Evolutionary conservation across 2,888 invertebrate genomes (phyloP).

Genomic region (Spodoptera exigua): DNA sequence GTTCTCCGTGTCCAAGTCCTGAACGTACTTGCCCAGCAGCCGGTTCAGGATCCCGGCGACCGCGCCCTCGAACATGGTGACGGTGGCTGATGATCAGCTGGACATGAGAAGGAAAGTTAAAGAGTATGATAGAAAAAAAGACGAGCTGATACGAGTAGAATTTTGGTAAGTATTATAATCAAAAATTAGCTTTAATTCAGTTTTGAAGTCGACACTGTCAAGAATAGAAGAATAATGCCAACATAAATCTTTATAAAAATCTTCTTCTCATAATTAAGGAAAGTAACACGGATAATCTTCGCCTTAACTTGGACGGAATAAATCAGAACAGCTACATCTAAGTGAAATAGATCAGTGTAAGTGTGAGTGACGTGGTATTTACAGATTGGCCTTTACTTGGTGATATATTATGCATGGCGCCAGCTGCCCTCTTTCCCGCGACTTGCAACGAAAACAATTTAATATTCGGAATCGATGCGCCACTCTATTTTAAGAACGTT

Average conservation of each 20-base stretch:
- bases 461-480: slow-evolving; percentile 41
- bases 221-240: no score
- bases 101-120: not conserved
- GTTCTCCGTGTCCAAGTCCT: slow-evolving; percentile 95
- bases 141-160: no score
- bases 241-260: no score
- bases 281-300: no score
- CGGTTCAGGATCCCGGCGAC: slow-evolving; percentile 94
- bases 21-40: slow-evolving; percentile 94
- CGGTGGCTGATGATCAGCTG: slow-evolving; percentile 45
- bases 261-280: no score
- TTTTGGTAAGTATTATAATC: no score
- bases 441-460: slow-evolving; percentile 32
- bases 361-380: not conserved
- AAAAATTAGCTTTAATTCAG: no score
- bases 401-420: slow-evolving; percentile 3
- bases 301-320: no score
- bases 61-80: slow-evolving; percentile 93
- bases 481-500: slow-evolving; percentile 45
- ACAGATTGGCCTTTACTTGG: not conserved
- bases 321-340: no score
- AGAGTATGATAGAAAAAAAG: not conserved
- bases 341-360: not conserved
- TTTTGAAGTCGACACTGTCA: no score
- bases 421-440: slow-evolving; percentile 26